Conservation (phyloP, 2,113 vertebrate genomes). For the Labeo rohita region DNA sequence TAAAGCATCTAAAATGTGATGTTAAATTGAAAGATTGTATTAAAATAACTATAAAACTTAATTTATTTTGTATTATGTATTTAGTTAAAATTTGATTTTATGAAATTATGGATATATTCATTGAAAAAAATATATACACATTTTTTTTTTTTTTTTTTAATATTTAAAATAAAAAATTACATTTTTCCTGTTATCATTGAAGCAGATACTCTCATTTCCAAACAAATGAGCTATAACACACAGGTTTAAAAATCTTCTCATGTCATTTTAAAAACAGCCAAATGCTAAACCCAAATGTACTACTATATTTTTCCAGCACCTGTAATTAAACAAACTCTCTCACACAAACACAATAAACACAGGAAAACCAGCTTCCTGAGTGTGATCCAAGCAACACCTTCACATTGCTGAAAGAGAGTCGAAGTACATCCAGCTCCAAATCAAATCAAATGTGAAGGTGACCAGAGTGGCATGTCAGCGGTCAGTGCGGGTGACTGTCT, state of each 20-base stretch:
- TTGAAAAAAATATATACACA: background rate
- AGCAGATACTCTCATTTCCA: background rate
- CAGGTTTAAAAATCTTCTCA: background rate
- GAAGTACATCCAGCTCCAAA: background rate
- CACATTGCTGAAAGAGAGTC: slow-evolving; percentile 41
- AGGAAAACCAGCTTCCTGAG: slow-evolving; percentile 37
- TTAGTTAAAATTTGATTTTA: background rate
- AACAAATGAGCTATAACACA: background rate
- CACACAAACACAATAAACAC: slow-evolving; percentile 44
- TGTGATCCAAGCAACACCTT: slow-evolving; percentile 13
- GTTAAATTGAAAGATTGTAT: background rate
- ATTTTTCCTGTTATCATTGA: background rate
- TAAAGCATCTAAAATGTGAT: background rate
- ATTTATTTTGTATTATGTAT: background rate
- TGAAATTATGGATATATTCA: background rate
- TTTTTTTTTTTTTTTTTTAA: too few relatives aligned
- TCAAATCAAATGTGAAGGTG: slow-evolving; percentile 16
- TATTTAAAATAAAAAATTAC: too few relatives aligned
- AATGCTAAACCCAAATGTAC: slow-evolving; percentile 41
- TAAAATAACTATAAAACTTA: background rate
- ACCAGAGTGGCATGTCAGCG: background rate
- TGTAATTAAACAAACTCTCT: background rate
- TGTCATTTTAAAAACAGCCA: background rate
- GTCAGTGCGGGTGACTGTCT: slow-evolving; percentile 5
- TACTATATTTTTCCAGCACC: slow-evolving; percentile 66